Evolutionary conservation across 2,888 invertebrate genomes (phyloP).

Genomic region (Nomada fabriciana): DNA sequence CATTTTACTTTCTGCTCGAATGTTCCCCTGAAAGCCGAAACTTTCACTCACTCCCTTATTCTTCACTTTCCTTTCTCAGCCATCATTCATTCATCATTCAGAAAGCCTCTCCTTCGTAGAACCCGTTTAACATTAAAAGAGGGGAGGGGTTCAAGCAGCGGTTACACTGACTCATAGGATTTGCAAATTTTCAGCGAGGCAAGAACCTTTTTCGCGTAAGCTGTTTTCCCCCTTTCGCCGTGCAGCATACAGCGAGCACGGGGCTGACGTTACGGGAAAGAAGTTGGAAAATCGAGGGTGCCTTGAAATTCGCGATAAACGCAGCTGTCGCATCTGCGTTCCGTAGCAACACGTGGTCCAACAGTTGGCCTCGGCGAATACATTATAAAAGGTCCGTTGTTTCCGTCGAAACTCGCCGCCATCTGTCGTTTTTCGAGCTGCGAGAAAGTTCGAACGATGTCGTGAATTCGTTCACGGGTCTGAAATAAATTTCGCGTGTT

Average conservation of each 20-base stretch:
- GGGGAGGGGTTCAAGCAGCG: background rate
- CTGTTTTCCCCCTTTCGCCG: background rate
- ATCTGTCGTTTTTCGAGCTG: conserved; percentile 63
- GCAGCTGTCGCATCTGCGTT: conserved; percentile 74
- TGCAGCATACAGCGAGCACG: background rate
- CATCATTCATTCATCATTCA: too few species aligned
- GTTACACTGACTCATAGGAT: conserved; percentile 1
- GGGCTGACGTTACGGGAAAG: background rate
- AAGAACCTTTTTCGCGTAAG: conserved; percentile 2
- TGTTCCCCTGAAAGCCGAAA: too few species aligned
- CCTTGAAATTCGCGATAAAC: conserved; percentile 72
- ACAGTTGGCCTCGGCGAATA: conserved; percentile 70
- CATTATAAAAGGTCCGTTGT: conserved; percentile 66
- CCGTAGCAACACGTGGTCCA: conserved; percentile 78
- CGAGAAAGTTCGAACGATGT: conserved; percentile 34
- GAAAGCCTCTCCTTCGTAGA: too few species aligned
- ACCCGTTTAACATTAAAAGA: too few species aligned
- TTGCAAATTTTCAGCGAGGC: conserved; percentile 15
- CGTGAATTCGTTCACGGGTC: background rate
- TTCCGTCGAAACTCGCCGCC: conserved; percentile 52
- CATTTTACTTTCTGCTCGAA: too few species aligned
- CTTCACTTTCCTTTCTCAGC: too few species aligned
- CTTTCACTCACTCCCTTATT: too few species aligned
- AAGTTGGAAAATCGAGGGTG: conserved; percentile 25
- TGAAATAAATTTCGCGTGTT: conserved; percentile 19